phyloP scores from a whole-genome alignment of 2,797 vertebrate species.

The Allobates femoralis region DNA sequence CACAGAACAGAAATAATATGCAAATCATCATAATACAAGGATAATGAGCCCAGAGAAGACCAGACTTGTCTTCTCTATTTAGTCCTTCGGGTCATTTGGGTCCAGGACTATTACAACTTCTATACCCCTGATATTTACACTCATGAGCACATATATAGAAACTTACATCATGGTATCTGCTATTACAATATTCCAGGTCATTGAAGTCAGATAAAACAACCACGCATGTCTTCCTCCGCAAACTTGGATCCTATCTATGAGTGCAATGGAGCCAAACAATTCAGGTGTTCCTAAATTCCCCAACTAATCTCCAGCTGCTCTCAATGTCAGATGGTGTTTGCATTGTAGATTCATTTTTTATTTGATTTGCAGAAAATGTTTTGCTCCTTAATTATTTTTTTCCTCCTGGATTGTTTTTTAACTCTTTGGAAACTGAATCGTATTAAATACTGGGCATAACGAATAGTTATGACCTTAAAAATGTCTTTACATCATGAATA shows the following conservation, averaged over 20 bases:
- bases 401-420: neutral
- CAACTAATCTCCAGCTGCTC: constrained; percentile 47
- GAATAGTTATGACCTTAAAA: constrained; percentile 6
- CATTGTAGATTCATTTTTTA: constrained; percentile 32
- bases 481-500: neutral
- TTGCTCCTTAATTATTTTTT: constrained; percentile 7
- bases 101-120: no score
- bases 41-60: neutral
- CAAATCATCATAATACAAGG: neutral
- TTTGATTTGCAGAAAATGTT: constrained; percentile 21
- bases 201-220: neutral
- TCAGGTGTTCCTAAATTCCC: constrained; percentile 51
- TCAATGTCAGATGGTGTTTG: constrained; percentile 44
- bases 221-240: neutral
- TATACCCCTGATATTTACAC: no score
- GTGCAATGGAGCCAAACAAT: constrained; percentile 35
- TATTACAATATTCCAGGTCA: neutral
- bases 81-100: no score
- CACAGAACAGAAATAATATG: neutral
- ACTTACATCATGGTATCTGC: neutral
- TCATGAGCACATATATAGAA: no score
- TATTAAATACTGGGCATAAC: neutral
- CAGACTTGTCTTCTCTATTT: no score
- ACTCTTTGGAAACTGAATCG: constrained; percentile 2
- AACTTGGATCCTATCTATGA: constrained; percentile 12